Evolutionary conservation across 2,113 vertebrate species (phyloP).

Genomic region (Siphamia tubifer): DNA sequence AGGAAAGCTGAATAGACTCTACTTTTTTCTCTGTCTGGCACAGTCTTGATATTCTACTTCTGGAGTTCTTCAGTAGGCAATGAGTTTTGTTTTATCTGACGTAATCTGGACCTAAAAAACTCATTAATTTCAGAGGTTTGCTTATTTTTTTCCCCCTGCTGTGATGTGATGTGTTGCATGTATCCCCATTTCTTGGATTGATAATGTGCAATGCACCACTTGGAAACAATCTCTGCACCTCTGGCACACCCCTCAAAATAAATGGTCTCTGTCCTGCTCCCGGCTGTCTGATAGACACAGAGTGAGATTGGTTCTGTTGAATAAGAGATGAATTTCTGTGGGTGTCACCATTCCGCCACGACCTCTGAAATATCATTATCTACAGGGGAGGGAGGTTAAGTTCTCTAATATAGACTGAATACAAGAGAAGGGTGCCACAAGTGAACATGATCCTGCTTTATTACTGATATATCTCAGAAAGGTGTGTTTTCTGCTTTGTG

Average conservation of each 20-base stretch:
- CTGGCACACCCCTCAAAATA: slow-evolving; percentile 45
- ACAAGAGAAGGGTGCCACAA: slow-evolving; percentile 57
- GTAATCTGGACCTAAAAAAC: slow-evolving; percentile 41
- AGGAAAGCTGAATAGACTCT: slow-evolving; percentile 16
- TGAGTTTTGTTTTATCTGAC: slow-evolving; percentile 40
- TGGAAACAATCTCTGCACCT: slow-evolving; percentile 44
- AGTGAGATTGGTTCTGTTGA: slow-evolving; percentile 78
- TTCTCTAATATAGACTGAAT: slow-evolving; percentile 73
- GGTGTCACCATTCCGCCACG: slow-evolving; percentile 59
- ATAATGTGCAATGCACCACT: slow-evolving; percentile 51
- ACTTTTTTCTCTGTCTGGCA: slow-evolving; percentile 8
- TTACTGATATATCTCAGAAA: slow-evolving; percentile 46
- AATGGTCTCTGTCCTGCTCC: slow-evolving; percentile 54
- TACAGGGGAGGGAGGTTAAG: slow-evolving; percentile 73
- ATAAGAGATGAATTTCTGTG: slow-evolving; percentile 77
- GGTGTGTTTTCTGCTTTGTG: neutral
- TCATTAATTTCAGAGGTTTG: slow-evolving; percentile 41
- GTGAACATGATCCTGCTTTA: slow-evolving; percentile 56
- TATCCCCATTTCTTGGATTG: slow-evolving; percentile 59
- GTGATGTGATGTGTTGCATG: slow-evolving; percentile 24
- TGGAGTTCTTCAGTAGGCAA: slow-evolving; percentile 23
- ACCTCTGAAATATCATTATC: slow-evolving; percentile 81
- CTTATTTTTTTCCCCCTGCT: slow-evolving; percentile 15
- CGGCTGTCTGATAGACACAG: slow-evolving; percentile 69
- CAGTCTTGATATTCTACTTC: slow-evolving; percentile 13